Conservation (phyloP, 2,888 invertebrate species). For the Leucoma salicis region DNA sequence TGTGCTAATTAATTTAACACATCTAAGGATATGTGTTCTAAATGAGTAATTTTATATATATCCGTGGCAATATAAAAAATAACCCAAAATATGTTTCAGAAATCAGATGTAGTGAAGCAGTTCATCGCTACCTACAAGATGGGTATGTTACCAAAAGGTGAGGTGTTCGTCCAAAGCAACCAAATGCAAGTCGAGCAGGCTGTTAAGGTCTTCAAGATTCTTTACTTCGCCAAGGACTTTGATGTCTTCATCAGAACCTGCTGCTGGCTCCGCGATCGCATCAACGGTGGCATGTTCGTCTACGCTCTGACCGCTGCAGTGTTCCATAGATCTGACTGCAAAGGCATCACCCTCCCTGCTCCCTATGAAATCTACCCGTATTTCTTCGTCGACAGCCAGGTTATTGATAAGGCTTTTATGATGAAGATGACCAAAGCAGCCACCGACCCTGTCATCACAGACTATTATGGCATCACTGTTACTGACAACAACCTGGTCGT, state of each 20-base stretch:
- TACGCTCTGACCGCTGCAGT: slow-evolving; percentile 86
- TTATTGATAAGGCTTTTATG: slow-evolving; percentile 85
- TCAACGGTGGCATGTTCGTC: slow-evolving; percentile 89
- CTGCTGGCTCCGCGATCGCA: slow-evolving; percentile 86
- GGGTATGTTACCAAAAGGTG: slow-evolving; percentile 81
- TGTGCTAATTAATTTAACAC: too few species aligned
- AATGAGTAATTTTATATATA: too few species aligned
- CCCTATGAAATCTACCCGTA: slow-evolving; percentile 90
- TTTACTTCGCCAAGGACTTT: slow-evolving; percentile 86
- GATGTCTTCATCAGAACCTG: slow-evolving; percentile 85
- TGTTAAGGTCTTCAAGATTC: slow-evolving; percentile 82
- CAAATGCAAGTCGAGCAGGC: slow-evolving; percentile 84
- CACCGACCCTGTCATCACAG: slow-evolving; percentile 73
- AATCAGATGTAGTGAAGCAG: slow-evolving; percentile 80
- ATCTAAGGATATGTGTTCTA: too few species aligned
- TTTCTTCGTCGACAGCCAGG: slow-evolving; percentile 87
- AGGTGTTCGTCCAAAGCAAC: slow-evolving; percentile 84
- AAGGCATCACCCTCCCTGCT: slow-evolving; percentile 85
- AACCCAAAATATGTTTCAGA: slow-evolving; percentile 66
- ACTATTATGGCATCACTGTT: slow-evolving; percentile 75
- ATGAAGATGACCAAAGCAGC: slow-evolving; percentile 84
- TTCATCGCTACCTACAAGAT: slow-evolving; percentile 80
- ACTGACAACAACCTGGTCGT: slow-evolving; percentile 83
- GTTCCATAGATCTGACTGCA: slow-evolving; percentile 85
- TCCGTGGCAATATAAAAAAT: too few species aligned